phyloP scores from a whole-genome alignment of 2,797 vertebrate genomes.

The Pseudochirops corinnae region DNA sequence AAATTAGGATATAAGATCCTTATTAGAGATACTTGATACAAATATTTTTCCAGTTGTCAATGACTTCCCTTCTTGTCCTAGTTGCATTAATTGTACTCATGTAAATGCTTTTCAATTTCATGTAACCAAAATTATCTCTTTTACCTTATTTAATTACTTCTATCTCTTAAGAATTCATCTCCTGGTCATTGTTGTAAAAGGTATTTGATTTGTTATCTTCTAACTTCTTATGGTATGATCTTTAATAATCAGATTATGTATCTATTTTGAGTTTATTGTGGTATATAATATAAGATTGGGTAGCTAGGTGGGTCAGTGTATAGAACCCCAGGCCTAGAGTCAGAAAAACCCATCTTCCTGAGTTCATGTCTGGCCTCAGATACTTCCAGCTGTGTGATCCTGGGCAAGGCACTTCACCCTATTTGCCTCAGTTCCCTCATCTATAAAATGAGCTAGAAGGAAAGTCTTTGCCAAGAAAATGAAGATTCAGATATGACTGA shows the following conservation, averaged over 20 bases:
- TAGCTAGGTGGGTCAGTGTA: too few relatives aligned
- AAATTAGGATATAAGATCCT: background rate
- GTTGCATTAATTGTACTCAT: background rate
- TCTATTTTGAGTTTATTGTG: background rate
- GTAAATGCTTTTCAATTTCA: background rate
- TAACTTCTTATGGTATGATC: background rate
- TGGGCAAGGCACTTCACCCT: too few relatives aligned
- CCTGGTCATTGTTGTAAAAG: background rate
- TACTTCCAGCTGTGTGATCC: too few relatives aligned
- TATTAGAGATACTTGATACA: background rate
- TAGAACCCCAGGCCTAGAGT: too few relatives aligned
- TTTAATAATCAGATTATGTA: background rate
- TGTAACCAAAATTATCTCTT: background rate
- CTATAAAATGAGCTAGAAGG: too few relatives aligned
- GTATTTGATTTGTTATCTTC: background rate
- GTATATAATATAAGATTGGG: background rate
- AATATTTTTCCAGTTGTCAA: background rate
- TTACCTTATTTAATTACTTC: background rate
- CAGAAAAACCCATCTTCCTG: too few relatives aligned
- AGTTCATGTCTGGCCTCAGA: too few relatives aligned
- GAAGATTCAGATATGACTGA: too few relatives aligned
- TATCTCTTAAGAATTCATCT: background rate
- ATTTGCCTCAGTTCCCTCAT: too few relatives aligned
- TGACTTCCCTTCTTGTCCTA: background rate
- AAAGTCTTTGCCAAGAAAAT: too few relatives aligned